These are phyloP conservation scores for Cossypha dichroa DNA, from an alignment of 2,797 vertebrate species.

Conservation along the genomic window DNA sequence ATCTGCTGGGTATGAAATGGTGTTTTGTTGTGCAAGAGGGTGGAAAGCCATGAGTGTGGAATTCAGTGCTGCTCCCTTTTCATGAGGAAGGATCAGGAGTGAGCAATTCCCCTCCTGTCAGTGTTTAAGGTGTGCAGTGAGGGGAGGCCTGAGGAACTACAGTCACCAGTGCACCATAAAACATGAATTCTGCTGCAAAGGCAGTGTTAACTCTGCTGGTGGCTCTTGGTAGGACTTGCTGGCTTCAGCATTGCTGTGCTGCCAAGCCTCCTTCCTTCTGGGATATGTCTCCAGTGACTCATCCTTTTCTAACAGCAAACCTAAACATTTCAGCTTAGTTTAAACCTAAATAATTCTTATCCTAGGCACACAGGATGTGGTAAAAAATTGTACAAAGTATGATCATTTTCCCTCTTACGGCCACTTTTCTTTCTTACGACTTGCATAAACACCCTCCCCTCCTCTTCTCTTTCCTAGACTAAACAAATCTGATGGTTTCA, in stretches of 20 bases:
- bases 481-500: slow-evolving; percentile 13
- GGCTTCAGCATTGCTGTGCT: background rate
- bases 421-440: background rate
- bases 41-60: background rate
- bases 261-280: background rate
- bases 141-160: background rate
- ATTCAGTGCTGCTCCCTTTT: background rate
- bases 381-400: background rate
- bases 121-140: background rate
- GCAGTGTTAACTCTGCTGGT: background rate
- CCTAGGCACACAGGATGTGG: background rate
- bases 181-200: background rate
- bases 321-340: slow-evolving; percentile 16
- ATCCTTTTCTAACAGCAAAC: background rate
- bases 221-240: background rate
- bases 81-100: background rate
- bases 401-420: background rate
- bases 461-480: background rate
- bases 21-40: background rate
- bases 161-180: background rate
- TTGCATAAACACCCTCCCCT: background rate
- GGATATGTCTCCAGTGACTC: background rate
- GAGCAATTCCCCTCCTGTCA: background rate
- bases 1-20: background rate
- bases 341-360: background rate